These are phyloP conservation scores for Anas acuta DNA, from an alignment of 2,797 vertebrate genomes.

Conservation along the genomic window DNA sequence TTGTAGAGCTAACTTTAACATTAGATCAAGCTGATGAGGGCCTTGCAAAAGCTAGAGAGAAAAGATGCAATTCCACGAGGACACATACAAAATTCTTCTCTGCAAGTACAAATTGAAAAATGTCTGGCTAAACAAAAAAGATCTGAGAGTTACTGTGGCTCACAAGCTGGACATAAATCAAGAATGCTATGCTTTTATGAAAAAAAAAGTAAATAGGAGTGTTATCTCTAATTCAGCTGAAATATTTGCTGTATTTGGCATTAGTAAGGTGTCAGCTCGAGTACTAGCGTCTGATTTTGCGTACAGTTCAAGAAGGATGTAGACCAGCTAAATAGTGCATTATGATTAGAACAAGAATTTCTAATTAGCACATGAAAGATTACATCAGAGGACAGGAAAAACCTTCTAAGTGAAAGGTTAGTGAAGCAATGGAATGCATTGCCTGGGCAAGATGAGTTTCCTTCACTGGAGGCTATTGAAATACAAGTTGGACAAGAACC, in stretches of 20 bases:
- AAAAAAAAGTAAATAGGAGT: slow-evolving; percentile 24
- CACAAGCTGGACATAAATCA: slow-evolving; percentile 15
- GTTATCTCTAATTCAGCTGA: slow-evolving; percentile 42
- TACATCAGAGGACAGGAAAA: slow-evolving; percentile 42
- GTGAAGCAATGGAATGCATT: neutral
- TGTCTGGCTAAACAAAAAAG: neutral
- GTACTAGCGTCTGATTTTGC: slow-evolving; percentile 9
- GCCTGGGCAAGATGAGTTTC: neutral
- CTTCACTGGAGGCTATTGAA: neutral
- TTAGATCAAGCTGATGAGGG: neutral
- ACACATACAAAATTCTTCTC: neutral
- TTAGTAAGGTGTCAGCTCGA: slow-evolving; percentile 19
- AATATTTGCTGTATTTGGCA: slow-evolving; percentile 61
- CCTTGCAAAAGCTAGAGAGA: neutral
- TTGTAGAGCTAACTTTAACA: neutral
- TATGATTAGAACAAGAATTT: slow-evolving; percentile 18
- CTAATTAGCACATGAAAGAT: slow-evolving; percentile 27
- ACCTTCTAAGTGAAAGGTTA: neutral
- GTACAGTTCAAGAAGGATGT: neutral
- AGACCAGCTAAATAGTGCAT: neutral
- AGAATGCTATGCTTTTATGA: slow-evolving; percentile 37
- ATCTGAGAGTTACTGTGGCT: neutral
- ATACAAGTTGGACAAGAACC: neutral
- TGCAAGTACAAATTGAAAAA: neutral
- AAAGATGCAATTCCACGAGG: neutral